Conservation (phyloP, 2,113 vertebrate species). For the Malurus elegans region DNA sequence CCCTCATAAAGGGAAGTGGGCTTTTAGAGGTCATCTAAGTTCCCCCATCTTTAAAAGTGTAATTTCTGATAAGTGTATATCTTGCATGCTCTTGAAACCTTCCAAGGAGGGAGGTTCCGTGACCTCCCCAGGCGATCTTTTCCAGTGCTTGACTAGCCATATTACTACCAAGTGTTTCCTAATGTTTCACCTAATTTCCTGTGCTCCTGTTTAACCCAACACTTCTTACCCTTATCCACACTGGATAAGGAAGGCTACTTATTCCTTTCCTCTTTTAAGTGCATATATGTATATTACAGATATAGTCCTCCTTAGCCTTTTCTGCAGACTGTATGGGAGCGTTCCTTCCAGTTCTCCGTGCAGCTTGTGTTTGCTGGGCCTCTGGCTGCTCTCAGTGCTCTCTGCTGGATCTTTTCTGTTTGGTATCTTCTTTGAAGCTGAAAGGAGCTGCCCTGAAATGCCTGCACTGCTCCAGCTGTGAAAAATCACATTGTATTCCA, state of each 20-base stretch:
- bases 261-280: not conserved
- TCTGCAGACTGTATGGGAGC: not conserved
- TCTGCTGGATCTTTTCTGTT: not conserved
- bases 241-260: not conserved
- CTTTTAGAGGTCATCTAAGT: not conserved
- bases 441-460: not conserved
- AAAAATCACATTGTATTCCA: not conserved
- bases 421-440: not conserved
- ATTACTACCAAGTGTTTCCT: constrained; percentile 40
- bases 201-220: constrained; percentile 15
- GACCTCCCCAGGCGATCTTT: not conserved
- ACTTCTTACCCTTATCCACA: not conserved
- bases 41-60: not conserved
- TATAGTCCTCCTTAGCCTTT: not conserved
- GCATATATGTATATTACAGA: not conserved
- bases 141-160: constrained; percentile 10
- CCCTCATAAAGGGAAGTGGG: not conserved
- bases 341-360: not conserved
- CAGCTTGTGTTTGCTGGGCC: not conserved
- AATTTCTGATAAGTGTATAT: not conserved
- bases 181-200: constrained; percentile 58
- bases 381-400: not conserved
- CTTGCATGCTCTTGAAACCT: not conserved
- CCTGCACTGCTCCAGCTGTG: not conserved
- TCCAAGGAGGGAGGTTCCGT: not conserved